Percentiles rank a stretch among this genome's conserved stretches.
These are phyloP conservation scores for Morone saxatilis DNA, from an alignment of 2,113 vertebrate species.

Conservation along the genomic window DNA sequence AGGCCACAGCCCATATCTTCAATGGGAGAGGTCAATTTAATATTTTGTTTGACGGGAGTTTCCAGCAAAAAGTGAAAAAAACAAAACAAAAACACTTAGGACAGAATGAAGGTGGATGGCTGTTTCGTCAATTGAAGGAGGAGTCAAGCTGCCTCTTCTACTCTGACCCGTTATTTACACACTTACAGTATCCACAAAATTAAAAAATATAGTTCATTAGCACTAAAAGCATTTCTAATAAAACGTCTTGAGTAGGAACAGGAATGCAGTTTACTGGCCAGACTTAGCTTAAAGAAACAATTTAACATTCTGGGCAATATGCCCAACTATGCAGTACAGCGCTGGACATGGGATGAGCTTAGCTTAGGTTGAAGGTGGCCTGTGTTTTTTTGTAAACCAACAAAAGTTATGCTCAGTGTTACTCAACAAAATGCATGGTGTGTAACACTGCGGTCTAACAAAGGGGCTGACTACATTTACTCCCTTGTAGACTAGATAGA, in stretches of 20 bases:
- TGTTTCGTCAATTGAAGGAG: neutral
- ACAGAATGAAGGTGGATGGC: neutral
- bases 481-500: no score
- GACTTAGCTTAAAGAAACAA: neutral
- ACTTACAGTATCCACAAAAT: neutral
- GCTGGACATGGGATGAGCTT: neutral
- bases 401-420: neutral
- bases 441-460: neutral
- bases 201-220: neutral
- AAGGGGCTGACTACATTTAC: neutral
- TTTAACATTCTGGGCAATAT: neutral
- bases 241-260: neutral
- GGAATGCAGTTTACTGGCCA: neutral
- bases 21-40: constrained; percentile 9
- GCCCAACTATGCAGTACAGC: neutral
- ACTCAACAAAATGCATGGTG: neutral
- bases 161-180: neutral
- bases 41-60: neutral
- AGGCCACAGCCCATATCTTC: neutral
- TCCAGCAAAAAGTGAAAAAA: neutral
- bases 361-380: neutral
- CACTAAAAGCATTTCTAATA: neutral
- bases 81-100: neutral
- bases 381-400: no score
- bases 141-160: neutral